Base-by-base conservation (phyloP, 2,888 invertebrate species). In the Mimas tiliae region DNA sequence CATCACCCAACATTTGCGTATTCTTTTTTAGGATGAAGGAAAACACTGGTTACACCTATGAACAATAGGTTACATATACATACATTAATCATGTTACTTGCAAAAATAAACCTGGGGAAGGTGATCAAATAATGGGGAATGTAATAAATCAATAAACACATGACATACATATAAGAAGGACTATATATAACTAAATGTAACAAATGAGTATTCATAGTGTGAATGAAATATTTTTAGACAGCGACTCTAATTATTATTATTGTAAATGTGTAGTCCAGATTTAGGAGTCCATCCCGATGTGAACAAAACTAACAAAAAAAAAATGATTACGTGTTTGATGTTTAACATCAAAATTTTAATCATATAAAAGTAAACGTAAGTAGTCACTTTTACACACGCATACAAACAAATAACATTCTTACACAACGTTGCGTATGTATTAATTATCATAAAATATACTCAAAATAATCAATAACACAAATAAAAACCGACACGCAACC, bases 401-500 rank as follows among this genome's bases (percentile, higher is more conserved):
- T 55, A 55, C 55, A 55, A 50, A 55, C n/a, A n/a, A 33, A 33
- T 16, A 34, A 8, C n/a, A 8, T 16, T 50, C 38, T 55, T 55
- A 55, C 55, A 55, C 0, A 55, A 38, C 34, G 34, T 55, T n/a
- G n/a, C n/a, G n/a, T n/a, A n/a, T n/a, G 34, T 34, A 34, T 21
- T 11, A 33, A 34, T 58, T 50, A 21, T 52, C 38, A 47, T 38
- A 45, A 63, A 12, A 42, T 58, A 42, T 58, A 42, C 27, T 62
- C 65, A 63, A 65, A 48, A 64, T 51, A 51, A 34, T 58, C 38
- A 62, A 63, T 62, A 65, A 53, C 21, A 67, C 42, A 65, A 66
- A 66, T 51, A 64, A 63, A 50, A 27, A 65, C 58, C 45, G 19
- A 6, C 34, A 33, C 52, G 52, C 33, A 68, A 69, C 48, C 65